Evolutionary conservation across 64 coral and sea anemone genomes (phyloP).

Genomic region (Montipora foliosa): DNA sequence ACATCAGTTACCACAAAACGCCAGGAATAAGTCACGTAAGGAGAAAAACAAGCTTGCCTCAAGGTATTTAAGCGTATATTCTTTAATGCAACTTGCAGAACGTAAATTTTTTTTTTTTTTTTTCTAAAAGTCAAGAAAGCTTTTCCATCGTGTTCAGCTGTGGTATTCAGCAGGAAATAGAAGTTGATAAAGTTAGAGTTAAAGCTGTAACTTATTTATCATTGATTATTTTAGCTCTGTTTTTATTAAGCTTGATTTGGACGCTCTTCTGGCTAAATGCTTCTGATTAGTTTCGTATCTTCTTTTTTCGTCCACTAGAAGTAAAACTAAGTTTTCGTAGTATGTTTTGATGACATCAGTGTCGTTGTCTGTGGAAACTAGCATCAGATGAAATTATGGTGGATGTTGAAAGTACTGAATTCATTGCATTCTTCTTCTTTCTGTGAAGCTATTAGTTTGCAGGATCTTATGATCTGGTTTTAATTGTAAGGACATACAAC

Average conservation of each 20-base stretch:
- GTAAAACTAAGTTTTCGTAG: too few species aligned
- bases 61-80: conserved; percentile 66
- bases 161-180: background rate
- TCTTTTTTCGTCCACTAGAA: too few species aligned
- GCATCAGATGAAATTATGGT: too few species aligned
- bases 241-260: background rate
- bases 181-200: background rate
- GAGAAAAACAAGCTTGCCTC: conserved; percentile 99
- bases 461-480: background rate
- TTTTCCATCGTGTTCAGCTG: background rate
- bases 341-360: too few species aligned
- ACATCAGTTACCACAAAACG: conserved; percentile 86
- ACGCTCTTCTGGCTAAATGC: background rate
- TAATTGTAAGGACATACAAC: too few species aligned
- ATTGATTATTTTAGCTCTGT: background rate
- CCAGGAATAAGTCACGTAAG: conserved; percentile 92
- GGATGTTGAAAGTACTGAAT: too few species aligned
- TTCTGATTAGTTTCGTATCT: too few species aligned
- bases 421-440: too few species aligned
- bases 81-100: background rate
- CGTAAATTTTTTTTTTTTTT: background rate
- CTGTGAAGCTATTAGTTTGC: background rate
- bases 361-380: too few species aligned
- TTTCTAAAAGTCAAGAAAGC: background rate
- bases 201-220: background rate